These are phyloP conservation scores for Paedocypris micromegethes DNA, from an alignment of 2,797 vertebrate genomes.

Conservation along the genomic window DNA sequence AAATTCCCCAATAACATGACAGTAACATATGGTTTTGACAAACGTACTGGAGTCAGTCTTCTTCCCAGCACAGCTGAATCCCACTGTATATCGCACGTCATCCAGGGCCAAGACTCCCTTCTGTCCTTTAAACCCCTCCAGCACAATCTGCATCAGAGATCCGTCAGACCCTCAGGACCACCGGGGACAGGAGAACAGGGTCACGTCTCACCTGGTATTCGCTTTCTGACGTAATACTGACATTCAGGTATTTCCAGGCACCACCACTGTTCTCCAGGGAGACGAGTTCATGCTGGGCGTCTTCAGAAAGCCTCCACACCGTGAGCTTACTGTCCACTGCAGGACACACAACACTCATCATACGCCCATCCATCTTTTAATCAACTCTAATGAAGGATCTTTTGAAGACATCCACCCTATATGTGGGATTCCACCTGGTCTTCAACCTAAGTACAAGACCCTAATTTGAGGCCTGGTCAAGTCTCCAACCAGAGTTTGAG, in stretches of 20 bases:
- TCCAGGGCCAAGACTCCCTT: slow-evolving; percentile 76
- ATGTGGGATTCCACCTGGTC: no score
- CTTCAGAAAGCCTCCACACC: slow-evolving; percentile 53
- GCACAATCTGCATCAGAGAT: slow-evolving; percentile 67
- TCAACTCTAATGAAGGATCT: no score
- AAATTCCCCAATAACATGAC: background rate
- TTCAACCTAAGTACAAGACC: no score
- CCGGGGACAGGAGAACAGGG: background rate
- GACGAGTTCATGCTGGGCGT: slow-evolving; percentile 40
- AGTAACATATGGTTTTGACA: background rate
- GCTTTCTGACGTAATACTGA: slow-evolving; percentile 56
- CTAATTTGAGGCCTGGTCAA: no score
- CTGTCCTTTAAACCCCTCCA: slow-evolving; percentile 71
- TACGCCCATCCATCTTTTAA: background rate
- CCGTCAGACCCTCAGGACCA: no score
- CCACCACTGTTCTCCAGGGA: slow-evolving; percentile 38
- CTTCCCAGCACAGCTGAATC: slow-evolving; percentile 59
- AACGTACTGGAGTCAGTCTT: slow-evolving; percentile 57
- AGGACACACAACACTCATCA: background rate
- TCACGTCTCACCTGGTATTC: slow-evolving; percentile 66
- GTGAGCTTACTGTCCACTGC: slow-evolving; percentile 57
- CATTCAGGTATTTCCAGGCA: slow-evolving; percentile 58
- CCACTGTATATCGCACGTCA: slow-evolving; percentile 68
- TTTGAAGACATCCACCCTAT: no score
- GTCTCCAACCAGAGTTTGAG: no score